Evolutionary conservation across 2,797 vertebrate genomes (phyloP), one percentile per base, ranked within the genome.

Genomic region (Alfaro cultratus): DNA sequence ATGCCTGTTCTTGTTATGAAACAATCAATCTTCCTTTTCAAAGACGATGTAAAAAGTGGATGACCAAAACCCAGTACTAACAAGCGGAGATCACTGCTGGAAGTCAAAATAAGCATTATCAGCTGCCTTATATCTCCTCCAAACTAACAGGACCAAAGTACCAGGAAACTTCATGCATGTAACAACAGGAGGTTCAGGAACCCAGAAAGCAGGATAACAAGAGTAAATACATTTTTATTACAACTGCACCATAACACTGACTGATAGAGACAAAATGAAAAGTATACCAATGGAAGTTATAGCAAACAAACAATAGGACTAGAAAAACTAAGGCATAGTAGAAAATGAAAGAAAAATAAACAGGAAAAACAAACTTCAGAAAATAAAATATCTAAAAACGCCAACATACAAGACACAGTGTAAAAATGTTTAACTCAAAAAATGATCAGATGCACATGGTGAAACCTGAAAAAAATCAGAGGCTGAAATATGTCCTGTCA

Each of bases 221-320:
- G 60, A 64, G 31, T 36, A 29, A 64, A 64, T 36, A 64, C 16
- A 18, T 36, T 18, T 18, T 29, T 64, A 64, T 36, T 64, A 64
- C 31, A 34, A 64, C 60, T 34, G 60, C 60, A 49, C 45, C 43
- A 29, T 31, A 31, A 21, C 45, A 31, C 46, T 45, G 23, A 73
- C 47, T 55, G 49, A 55, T n/a, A n/a, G 23, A 41, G 73, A 75
- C 49, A 34, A 57, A 55, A 57, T 36, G 23, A 55, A 75, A 75
- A 8, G 39, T 57, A 75, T 75, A 41, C 21, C n/a, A 39, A 57
- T 15, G 73, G 73, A 51, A 36, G 18, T 74, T 13, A 74, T n/a
- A 36, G 55, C 34, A 75, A 74, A n/a, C 18, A 55, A 75, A 41
- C 2, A 53, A 53, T 13, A 26, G 51, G 64, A 68, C 36, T 26